These are phyloP conservation scores for Orthosia gothica DNA, from an alignment of 2,888 invertebrate species.

Conservation along the genomic window DNA sequence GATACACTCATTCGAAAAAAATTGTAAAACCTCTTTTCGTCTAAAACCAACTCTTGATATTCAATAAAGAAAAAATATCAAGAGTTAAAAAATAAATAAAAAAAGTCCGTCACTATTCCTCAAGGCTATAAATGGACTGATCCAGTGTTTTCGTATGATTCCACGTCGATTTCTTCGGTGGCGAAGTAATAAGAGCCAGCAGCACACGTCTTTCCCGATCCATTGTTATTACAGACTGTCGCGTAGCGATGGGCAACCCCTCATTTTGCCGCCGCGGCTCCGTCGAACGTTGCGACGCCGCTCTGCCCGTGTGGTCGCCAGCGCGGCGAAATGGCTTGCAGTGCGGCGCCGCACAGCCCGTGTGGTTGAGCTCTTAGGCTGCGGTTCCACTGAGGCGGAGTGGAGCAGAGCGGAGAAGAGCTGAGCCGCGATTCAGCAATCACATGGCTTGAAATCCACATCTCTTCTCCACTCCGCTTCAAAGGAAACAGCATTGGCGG, in stretches of 20 bases:
- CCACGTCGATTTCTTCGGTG: conserved; percentile 52
- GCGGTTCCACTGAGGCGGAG: too few relatives aligned
- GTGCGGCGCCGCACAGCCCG: conserved; percentile 42
- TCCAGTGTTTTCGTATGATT: conserved; percentile 48
- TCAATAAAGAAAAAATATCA: conserved; percentile 52
- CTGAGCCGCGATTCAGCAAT: background rate
- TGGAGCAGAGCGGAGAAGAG: too few relatives aligned
- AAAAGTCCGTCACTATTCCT: conserved; percentile 54
- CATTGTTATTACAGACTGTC: conserved; percentile 41
- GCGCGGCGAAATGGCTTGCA: conserved; percentile 42
- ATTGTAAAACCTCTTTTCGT: conserved; percentile 59
- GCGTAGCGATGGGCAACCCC: conserved; percentile 16
- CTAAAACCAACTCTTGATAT: conserved; percentile 54
- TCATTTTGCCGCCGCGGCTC: conserved; percentile 17
- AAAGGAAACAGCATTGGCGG: conserved; percentile 20
- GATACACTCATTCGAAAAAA: conserved; percentile 61
- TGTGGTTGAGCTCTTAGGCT: too few relatives aligned
- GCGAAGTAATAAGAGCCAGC: conserved; percentile 51
- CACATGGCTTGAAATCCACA: conserved; percentile 4
- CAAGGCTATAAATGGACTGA: conserved; percentile 47
- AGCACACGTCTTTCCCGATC: conserved; percentile 53
- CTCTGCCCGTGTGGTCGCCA: conserved; percentile 34
- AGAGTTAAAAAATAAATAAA: too few relatives aligned
- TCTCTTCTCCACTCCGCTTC: background rate
- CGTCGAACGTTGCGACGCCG: conserved; percentile 41